A percentile compares a stretch with the other conserved stretches of the same genome.
Conservation (phyloP, 2,888 invertebrate species). For the Xestobium rufovillosum region DNA sequence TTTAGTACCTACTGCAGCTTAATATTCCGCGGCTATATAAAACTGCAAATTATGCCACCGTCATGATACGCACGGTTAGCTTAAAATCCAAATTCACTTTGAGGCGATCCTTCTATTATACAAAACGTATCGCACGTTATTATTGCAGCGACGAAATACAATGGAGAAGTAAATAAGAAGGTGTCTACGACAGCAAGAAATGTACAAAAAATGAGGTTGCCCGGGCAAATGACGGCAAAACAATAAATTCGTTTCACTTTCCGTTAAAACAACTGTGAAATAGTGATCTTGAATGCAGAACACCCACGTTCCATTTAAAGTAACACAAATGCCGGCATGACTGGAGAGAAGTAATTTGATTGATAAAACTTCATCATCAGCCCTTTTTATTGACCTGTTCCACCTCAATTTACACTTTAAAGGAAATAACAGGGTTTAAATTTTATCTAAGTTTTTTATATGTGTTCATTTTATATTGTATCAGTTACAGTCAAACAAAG, state of each 20-base stretch:
- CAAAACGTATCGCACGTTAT: too few relatives aligned
- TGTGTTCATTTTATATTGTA: conserved; percentile 21
- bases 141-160: too few relatives aligned
- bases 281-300: conserved; percentile 28
- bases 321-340: conserved; percentile 31
- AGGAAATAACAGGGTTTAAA: conserved; percentile 24
- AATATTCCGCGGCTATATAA: too few relatives aligned
- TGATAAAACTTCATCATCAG: conserved; percentile 35
- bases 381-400: conserved; percentile 24
- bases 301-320: conserved; percentile 28
- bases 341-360: conserved; percentile 34
- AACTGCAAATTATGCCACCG: too few relatives aligned
- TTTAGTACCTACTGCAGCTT: too few relatives aligned
- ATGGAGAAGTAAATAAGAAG: too few relatives aligned
- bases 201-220: too few relatives aligned
- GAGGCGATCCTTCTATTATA: too few relatives aligned
- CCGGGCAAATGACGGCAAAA: too few relatives aligned
- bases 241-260: conserved; percentile 29
- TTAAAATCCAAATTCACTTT: too few relatives aligned
- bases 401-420: conserved; percentile 24
- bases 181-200: too few relatives aligned
- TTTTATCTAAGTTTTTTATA: conserved; percentile 12
- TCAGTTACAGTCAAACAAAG: conserved; percentile 28
- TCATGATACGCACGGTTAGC: too few relatives aligned
- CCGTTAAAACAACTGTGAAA: conserved; percentile 33